These are phyloP conservation scores for Drosophila prolongata DNA, from an alignment of 2,888 invertebrate species.

Conservation along the genomic window DNA sequence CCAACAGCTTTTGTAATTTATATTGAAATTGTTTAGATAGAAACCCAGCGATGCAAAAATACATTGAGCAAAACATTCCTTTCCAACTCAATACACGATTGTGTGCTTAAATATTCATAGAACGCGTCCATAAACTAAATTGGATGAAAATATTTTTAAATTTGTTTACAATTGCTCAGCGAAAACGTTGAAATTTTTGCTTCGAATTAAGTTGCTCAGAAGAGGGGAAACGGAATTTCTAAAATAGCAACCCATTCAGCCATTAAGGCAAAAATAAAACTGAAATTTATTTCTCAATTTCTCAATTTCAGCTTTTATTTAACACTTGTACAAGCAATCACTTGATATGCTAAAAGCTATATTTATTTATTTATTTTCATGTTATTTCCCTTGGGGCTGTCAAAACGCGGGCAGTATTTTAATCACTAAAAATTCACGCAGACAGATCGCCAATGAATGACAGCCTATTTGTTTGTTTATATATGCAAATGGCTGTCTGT, in stretches of 20 bases:
- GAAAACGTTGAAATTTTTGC: constrained; percentile 21
- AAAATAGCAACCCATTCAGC: constrained; percentile 7
- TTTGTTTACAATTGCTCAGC: constrained; percentile 39
- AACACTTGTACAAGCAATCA: constrained; percentile 13
- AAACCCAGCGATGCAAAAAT: not conserved
- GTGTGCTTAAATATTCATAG: not conserved
- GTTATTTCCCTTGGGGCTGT: constrained; percentile 18
- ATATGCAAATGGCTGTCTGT: constrained; percentile 3
- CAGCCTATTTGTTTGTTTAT: constrained; percentile 7
- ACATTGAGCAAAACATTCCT: not conserved
- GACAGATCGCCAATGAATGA: not conserved
- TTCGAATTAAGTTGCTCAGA: constrained; percentile 12
- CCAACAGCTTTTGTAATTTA: not conserved
- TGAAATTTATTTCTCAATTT: constrained; percentile 22
- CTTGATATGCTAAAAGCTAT: constrained; percentile 18
- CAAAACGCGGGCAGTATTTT: constrained; percentile 9
- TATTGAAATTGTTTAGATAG: not conserved
- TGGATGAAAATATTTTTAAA: constrained; percentile 25
- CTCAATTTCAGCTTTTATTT: constrained; percentile 18
- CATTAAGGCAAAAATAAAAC: constrained; percentile 16
- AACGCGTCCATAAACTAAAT: constrained; percentile 6
- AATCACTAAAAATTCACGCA: constrained; percentile 22
- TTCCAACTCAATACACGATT: not conserved
- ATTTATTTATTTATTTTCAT: constrained; percentile 35
- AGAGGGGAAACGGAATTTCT: not conserved